A percentile compares a stretch with the other conserved stretches of the same genome.
phyloP scores from a whole-genome alignment of 2,888 invertebrate species.

The Nemotelus pantherinus region DNA sequence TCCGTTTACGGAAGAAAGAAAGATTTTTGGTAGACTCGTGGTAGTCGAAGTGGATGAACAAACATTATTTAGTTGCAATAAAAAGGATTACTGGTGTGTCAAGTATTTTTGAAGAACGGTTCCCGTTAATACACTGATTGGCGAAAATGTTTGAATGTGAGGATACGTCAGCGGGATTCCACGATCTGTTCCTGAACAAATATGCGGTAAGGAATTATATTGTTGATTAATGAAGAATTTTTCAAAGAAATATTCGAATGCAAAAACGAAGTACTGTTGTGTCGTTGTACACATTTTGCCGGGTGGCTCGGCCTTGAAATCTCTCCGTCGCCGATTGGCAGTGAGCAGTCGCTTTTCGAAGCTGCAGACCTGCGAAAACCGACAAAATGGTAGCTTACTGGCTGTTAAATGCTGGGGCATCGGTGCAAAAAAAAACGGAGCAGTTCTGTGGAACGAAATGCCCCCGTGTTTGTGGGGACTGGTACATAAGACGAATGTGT shows the following conservation, averaged over 20 bases:
- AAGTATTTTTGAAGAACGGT: background rate
- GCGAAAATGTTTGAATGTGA: slow-evolving; percentile 74
- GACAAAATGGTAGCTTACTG: slow-evolving; percentile 21
- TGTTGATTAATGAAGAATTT: background rate
- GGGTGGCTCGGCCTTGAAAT: slow-evolving; percentile 40
- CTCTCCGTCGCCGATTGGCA: background rate
- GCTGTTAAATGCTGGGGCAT: background rate
- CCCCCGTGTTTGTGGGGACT: background rate
- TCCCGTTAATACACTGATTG: slow-evolving; percentile 55
- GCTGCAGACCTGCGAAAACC: background rate
- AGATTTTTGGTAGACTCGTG: no score
- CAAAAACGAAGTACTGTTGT: slow-evolving; percentile 24
- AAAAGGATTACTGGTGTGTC: background rate
- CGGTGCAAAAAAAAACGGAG: background rate
- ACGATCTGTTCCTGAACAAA: slow-evolving; percentile 73
- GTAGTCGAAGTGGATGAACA: no score
- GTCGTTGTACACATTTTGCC: slow-evolving; percentile 33
- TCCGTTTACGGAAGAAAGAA: no score
- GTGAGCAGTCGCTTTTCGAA: background rate
- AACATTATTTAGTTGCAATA: background rate
- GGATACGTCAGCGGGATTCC: slow-evolving; percentile 75
- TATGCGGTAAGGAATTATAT: slow-evolving; percentile 71
- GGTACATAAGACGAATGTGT: slow-evolving; percentile 3
- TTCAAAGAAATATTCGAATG: background rate
- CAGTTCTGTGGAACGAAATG: slow-evolving; percentile 6